Conservation (phyloP, 2,113 vertebrate genomes). For the Bettongia penicillata region DNA sequence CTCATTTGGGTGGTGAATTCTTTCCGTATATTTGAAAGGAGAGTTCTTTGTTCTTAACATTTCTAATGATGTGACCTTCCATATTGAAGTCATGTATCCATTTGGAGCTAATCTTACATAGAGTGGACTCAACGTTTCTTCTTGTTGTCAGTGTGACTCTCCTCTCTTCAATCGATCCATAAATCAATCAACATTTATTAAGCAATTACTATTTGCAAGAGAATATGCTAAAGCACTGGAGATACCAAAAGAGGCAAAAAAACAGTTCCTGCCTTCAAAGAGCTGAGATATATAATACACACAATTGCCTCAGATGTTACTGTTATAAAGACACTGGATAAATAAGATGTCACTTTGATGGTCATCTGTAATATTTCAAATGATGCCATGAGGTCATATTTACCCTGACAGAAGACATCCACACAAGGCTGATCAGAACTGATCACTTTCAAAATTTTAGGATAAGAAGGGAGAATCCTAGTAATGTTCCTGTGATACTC, state of each 20-base stretch:
- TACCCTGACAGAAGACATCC: conserved; percentile 92
- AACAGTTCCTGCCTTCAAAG: not conserved
- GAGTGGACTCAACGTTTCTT: not conserved
- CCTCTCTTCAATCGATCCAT: not conserved
- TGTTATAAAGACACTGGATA: not conserved
- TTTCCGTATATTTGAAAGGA: not conserved
- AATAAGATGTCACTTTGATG: not conserved
- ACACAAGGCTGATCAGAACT: conserved; percentile 89
- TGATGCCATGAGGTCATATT: fast-evolving
- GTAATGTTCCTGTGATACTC: conserved; percentile 85
- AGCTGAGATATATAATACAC: not conserved
- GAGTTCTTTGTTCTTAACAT: not conserved
- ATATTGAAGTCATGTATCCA: not conserved
- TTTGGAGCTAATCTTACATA: not conserved
- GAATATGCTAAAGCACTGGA: not conserved
- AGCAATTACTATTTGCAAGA: not conserved
- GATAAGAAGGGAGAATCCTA: conserved; percentile 85
- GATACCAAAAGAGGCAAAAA: not conserved
- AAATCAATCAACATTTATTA: not conserved
- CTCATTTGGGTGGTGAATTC: not conserved
- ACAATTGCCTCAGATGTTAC: not conserved
- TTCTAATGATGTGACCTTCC: not conserved
- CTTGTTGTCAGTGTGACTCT: not conserved
- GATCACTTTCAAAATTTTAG: conserved; percentile 84
- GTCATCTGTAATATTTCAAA: not conserved